Percentiles rank a stretch among this genome's conserved stretches.
Evolutionary conservation across 2,113 vertebrate species (phyloP).

Genomic region (Pteronura brasiliensis): DNA sequence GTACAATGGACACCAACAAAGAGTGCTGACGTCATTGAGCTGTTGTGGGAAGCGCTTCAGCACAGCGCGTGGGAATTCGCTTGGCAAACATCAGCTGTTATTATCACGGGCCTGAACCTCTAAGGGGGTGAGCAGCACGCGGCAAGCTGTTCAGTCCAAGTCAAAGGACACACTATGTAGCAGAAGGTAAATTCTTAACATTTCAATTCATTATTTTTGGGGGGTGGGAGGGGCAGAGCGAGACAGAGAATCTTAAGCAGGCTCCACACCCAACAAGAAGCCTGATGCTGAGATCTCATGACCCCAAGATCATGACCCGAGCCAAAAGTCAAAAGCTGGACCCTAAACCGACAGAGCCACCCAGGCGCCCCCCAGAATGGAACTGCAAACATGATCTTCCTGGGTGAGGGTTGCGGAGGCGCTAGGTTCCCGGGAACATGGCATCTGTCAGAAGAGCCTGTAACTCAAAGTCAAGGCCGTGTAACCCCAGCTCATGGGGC

Average conservation of each 20-base stretch:
- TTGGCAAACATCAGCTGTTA: neutral
- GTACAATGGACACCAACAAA: neutral
- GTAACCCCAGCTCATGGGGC: neutral
- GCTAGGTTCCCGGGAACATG: neutral
- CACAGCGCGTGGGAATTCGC: rapidly evolving
- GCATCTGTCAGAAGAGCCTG: neutral
- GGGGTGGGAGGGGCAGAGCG: too few relatives aligned
- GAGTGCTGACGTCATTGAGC: rapidly evolving
- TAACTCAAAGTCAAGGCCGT: neutral
- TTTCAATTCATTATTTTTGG: neutral
- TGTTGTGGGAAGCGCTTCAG: neutral
- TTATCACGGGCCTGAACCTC: neutral
- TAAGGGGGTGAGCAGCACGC: neutral
- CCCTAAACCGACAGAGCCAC: neutral
- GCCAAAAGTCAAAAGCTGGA: neutral
- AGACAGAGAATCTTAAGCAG: neutral
- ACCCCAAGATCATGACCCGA: neutral
- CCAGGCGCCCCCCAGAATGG: neutral
- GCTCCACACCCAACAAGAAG: neutral
- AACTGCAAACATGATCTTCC: neutral
- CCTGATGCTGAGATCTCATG: neutral
- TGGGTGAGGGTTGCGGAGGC: too few relatives aligned
- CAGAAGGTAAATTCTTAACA: neutral
- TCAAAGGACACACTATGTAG: neutral
- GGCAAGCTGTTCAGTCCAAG: neutral